Conservation (phyloP, 64 coral and sea anemone species). For the Trachythela sp. region DNA sequence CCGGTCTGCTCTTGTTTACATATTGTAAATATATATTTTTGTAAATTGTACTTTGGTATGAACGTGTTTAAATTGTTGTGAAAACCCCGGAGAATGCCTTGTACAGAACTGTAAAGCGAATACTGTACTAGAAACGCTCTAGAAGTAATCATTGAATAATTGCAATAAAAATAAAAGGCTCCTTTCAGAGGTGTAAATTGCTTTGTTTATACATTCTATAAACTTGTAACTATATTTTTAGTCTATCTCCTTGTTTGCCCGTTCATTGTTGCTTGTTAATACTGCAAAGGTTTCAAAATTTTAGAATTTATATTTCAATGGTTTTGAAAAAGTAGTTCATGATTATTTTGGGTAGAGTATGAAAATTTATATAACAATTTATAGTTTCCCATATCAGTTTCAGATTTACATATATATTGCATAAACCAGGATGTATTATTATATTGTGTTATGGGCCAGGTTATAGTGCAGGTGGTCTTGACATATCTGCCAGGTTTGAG, state of each 20-base stretch:
- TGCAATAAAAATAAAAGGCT: background rate
- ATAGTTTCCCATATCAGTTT: background rate
- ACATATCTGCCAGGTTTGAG: background rate
- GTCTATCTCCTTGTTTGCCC: too few relatives aligned
- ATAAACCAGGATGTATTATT: background rate
- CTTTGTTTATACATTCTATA: background rate
- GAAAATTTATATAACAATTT: too few relatives aligned
- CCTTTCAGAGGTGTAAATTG: background rate
- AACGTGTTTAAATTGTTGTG: too few relatives aligned
- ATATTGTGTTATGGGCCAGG: background rate
- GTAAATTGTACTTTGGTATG: background rate
- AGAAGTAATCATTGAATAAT: background rate
- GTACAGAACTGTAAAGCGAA: background rate
- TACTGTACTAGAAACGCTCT: background rate
- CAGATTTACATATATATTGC: background rate
- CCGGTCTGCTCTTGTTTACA: background rate
- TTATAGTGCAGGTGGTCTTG: background rate
- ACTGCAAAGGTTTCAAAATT: too few relatives aligned
- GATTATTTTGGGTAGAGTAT: too few relatives aligned
- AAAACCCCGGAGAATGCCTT: too few relatives aligned
- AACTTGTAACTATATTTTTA: background rate
- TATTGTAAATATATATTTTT: background rate
- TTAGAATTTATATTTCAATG: too few relatives aligned
- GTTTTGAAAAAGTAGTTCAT: too few relatives aligned
- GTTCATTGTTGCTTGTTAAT: too few relatives aligned